phyloP scores from a whole-genome alignment of 2,888 invertebrate species.

The Malthinus seriepunctatus region DNA sequence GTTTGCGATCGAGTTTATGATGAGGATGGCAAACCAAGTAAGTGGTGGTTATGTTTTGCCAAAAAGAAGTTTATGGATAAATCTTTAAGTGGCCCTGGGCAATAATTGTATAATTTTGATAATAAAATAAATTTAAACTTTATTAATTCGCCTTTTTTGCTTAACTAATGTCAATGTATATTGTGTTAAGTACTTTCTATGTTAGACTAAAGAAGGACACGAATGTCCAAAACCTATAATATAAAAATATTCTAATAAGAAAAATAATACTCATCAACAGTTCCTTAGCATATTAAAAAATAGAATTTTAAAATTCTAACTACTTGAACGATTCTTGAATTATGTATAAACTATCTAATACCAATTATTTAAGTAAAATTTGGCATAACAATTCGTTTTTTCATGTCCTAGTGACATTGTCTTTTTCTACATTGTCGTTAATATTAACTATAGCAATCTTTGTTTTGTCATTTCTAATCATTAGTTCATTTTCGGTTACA shows the following conservation, averaged over 20 bases:
- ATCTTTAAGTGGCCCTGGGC: constrained; percentile 87
- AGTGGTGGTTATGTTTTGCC: constrained; percentile 99
- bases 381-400: not conserved
- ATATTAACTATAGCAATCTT: not conserved
- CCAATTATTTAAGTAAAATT: not conserved
- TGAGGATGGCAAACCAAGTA: constrained; percentile 93
- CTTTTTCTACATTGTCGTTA: too few species aligned
- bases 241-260: not conserved
- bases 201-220: too few species aligned
- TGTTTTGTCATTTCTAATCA: constrained; percentile 31
- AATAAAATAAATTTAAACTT: too few species aligned
- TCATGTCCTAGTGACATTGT: too few species aligned
- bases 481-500: constrained; percentile 42
- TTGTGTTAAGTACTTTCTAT: too few species aligned
- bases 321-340: too few species aligned
- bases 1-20: constrained; percentile 92
- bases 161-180: too few species aligned
- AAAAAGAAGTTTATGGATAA: constrained; percentile 99
- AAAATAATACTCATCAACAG: constrained; percentile 4
- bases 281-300: too few species aligned
- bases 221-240: not conserved
- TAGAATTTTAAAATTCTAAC: too few species aligned
- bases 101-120: constrained; percentile 50
- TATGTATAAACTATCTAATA: too few species aligned
- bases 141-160: too few species aligned